phyloP scores from a whole-genome alignment of 2,797 vertebrate species.

The Heliangelus exortis region DNA sequence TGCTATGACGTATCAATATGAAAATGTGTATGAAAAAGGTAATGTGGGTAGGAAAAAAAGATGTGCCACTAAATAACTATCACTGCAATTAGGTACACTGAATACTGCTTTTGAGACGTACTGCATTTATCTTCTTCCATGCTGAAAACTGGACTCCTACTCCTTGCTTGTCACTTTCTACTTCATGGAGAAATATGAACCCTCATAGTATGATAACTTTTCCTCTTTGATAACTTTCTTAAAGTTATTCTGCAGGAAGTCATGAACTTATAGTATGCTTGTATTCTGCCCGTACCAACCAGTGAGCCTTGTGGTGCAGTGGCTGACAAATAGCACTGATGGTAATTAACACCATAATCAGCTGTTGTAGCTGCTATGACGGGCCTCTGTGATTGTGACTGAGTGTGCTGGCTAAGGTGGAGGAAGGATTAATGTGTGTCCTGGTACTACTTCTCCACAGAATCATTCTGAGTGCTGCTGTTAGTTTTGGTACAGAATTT shows the following conservation, averaged over 20 bases:
- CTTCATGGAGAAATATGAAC: background rate
- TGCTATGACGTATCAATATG: background rate
- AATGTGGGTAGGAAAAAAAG: background rate
- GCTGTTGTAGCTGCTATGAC: background rate
- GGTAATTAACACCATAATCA: background rate
- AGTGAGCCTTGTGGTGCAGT: background rate
- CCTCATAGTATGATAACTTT: background rate
- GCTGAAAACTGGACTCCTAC: background rate
- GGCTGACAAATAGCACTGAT: background rate
- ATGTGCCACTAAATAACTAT: background rate
- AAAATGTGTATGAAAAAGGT: background rate
- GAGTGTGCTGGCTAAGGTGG: background rate
- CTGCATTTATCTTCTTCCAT: background rate
- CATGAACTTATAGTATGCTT: background rate
- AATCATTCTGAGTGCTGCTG: background rate
- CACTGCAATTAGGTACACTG: background rate
- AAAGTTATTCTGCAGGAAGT: background rate
- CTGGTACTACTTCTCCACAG: background rate
- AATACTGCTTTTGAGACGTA: background rate
- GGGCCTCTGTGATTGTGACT: background rate
- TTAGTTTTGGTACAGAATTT: background rate
- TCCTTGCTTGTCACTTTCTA: background rate
- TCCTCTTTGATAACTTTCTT: constrained; percentile 8
- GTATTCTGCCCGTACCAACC: background rate
- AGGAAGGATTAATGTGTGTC: background rate